Evolutionary conservation across 2,888 invertebrate genomes (phyloP).

Genomic region (Trachelus iudaicus): DNA sequence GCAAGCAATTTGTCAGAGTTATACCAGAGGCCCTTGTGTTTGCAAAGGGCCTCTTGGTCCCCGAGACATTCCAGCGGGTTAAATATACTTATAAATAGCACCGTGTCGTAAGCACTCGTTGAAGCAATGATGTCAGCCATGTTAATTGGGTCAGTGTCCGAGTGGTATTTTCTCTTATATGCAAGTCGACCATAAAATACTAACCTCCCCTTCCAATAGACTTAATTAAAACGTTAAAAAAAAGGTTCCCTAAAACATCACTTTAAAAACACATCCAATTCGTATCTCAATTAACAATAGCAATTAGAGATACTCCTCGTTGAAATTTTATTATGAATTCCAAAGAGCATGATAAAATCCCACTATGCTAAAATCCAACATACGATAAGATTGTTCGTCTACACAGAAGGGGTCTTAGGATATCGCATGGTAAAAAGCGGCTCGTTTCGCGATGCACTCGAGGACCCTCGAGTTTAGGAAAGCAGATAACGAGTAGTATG

Average conservation of each 20-base stretch:
- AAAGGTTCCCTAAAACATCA: neutral
- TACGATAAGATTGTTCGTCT: neutral
- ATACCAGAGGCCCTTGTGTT: conserved; percentile 3
- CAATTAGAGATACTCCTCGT: neutral
- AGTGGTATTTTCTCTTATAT: neutral
- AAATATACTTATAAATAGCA: conserved; percentile 18
- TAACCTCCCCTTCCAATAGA: neutral
- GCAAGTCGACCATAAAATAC: neutral
- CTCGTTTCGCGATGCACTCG: neutral
- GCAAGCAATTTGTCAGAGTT: conserved; percentile 2
- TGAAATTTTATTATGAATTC: neutral
- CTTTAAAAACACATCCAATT: neutral
- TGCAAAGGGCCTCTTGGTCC: conserved; percentile 12
- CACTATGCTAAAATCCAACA: neutral
- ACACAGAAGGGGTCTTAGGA: neutral
- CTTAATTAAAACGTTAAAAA: neutral
- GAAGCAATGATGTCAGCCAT: conserved; percentile 17
- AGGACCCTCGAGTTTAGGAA: neutral
- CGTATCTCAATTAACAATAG: neutral
- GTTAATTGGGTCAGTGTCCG: conserved; percentile 16
- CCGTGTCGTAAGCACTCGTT: conserved; percentile 10
- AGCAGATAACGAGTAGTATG: neutral
- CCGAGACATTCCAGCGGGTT: conserved; percentile 19
- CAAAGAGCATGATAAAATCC: neutral
- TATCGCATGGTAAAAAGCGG: neutral